Conservation (phyloP, 2,888 invertebrate genomes). For the Phoronis australis region DNA sequence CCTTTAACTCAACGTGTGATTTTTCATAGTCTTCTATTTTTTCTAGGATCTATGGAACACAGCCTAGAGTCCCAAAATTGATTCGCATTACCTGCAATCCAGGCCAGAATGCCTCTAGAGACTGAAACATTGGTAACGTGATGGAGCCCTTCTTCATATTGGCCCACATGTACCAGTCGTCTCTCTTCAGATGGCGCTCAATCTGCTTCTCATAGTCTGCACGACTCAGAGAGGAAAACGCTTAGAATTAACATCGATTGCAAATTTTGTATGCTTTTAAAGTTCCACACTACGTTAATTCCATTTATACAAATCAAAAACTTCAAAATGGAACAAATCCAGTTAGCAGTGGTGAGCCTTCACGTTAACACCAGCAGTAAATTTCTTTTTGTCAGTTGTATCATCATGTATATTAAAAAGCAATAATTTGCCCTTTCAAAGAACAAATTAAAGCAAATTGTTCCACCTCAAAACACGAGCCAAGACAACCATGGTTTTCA, state of each 20-base stretch:
- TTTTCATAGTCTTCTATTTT: too few species aligned
- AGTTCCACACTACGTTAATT: background rate
- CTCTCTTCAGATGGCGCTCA: conserved; percentile 66
- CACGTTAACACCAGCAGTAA: background rate
- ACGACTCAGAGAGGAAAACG: conserved; percentile 7
- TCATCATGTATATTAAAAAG: too few species aligned
- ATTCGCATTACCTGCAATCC: conserved; percentile 80
- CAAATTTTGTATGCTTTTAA: too few species aligned
- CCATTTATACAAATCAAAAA: background rate
- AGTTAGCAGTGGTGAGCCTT: background rate
- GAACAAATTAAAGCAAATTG: too few species aligned
- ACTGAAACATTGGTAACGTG: conserved; percentile 95
- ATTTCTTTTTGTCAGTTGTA: too few species aligned
- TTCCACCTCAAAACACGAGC: too few species aligned
- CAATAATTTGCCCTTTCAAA: too few species aligned
- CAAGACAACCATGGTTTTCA: too few species aligned
- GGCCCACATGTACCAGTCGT: conserved; percentile 99
- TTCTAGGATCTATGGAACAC: too few species aligned
- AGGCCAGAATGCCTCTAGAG: conserved; percentile 97
- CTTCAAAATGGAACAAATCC: background rate
- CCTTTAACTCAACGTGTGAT: too few species aligned
- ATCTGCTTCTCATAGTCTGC: conserved; percentile 54
- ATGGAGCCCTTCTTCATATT: conserved; percentile 96
- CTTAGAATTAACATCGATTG: background rate
- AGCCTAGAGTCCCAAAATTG: too few species aligned